Percentiles rank a stretch among this genome's conserved stretches.
phyloP scores from a whole-genome alignment of 2,797 vertebrate genomes.

The Alexandromys oeconomus region DNA sequence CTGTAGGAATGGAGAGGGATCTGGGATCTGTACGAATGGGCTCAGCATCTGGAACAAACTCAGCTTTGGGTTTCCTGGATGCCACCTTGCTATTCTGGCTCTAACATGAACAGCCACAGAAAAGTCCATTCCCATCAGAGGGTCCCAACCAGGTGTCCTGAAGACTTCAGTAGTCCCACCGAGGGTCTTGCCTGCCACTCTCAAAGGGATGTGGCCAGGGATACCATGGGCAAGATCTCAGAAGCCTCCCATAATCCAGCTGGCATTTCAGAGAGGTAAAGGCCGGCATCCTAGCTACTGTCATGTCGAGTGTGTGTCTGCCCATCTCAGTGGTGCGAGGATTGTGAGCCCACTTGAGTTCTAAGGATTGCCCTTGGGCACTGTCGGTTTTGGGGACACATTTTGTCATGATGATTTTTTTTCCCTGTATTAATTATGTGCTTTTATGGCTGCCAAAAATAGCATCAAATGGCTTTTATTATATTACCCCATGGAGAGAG shows the following conservation, averaged over 20 bases:
- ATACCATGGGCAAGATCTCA: neutral
- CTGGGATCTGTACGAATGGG: neutral
- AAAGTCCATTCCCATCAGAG: neutral
- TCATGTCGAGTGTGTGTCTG: neutral
- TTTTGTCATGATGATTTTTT: slow-evolving; percentile 82
- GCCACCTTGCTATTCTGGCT: neutral
- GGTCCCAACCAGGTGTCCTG: accelerated
- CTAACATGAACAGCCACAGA: neutral
- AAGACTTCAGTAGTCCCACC: accelerated
- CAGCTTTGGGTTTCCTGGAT: neutral
- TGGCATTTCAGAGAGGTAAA: neutral
- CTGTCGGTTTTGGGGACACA: slow-evolving; percentile 43
- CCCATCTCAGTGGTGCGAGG: accelerated
- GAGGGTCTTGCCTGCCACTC: neutral
- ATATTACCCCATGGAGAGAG: slow-evolving; percentile 80
- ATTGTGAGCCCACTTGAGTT: neutral
- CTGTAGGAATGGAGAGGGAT: neutral
- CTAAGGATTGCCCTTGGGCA: slow-evolving; percentile 23
- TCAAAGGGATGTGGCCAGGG: neutral
- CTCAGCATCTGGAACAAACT: neutral
- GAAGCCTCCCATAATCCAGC: neutral
- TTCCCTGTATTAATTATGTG: slow-evolving; percentile 73
- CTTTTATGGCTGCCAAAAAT: slow-evolving; percentile 85
- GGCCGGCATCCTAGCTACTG: neutral
- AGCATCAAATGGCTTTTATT: slow-evolving; percentile 85